Conservation (phyloP, 2,113 vertebrate genomes). For the Mesembrinibis cayennensis region DNA sequence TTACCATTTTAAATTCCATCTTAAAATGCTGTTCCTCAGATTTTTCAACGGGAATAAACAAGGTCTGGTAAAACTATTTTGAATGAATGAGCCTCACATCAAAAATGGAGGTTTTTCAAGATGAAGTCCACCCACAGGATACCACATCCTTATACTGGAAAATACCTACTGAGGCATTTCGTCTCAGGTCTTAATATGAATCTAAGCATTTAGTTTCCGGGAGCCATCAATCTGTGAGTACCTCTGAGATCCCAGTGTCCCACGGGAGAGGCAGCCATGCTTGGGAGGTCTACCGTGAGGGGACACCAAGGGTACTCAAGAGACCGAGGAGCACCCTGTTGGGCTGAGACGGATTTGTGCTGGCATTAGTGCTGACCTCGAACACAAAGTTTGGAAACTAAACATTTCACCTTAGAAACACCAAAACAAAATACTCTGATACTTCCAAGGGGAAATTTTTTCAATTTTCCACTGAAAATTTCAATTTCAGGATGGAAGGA, state of each 20-base stretch:
- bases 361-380: background rate
- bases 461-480: background rate
- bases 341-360: accelerated
- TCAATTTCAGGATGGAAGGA: background rate
- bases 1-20: background rate
- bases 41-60: background rate
- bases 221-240: background rate
- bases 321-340: background rate
- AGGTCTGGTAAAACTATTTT: background rate
- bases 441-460: background rate
- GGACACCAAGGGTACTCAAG: background rate
- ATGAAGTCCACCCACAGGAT: background rate
- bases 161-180: background rate
- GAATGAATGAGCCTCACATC: background rate
- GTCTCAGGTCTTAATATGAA: background rate
- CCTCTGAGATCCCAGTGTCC: background rate
- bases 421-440: background rate
- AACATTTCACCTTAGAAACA: background rate
- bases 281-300: accelerated
- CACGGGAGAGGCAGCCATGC: background rate
- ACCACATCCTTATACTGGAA: background rate
- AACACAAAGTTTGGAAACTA: background rate
- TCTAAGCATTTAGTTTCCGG: background rate
- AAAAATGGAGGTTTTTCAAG: background rate
- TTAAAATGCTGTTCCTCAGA: background rate